phyloP scores from a whole-genome alignment of 1,140 invertebrate species.

The Drosophila ananassae region DNA sequence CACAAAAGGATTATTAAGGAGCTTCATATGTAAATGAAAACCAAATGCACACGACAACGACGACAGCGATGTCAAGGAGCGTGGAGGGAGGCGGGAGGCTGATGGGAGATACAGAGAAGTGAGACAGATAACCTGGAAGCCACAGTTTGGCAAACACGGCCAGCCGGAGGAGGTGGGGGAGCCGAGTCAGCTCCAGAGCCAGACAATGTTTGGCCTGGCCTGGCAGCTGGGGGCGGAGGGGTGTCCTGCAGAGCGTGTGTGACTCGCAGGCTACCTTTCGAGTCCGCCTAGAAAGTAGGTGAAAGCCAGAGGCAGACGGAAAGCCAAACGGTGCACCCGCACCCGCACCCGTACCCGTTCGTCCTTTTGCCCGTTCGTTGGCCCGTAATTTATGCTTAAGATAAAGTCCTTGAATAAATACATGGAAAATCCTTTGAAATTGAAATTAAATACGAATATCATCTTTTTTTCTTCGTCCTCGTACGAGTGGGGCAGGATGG shows the following conservation, averaged over 20 bases:
- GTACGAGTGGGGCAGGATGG: not conserved
- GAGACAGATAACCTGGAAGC: slow-evolving; percentile 78
- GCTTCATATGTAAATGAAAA: slow-evolving; percentile 84
- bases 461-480: slow-evolving; percentile 55
- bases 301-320: slow-evolving; percentile 61
- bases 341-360: slow-evolving; percentile 54
- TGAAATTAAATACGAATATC: slow-evolving; percentile 83
- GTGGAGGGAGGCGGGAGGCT: not conserved
- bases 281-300: slow-evolving; percentile 74
- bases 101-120: slow-evolving; percentile 33
- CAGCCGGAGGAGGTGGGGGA: slow-evolving; percentile 11
- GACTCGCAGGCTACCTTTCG: slow-evolving; percentile 51
- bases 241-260: slow-evolving; percentile 25
- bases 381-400: slow-evolving; percentile 83
- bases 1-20: slow-evolving; percentile 83
- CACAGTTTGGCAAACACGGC: slow-evolving; percentile 76
- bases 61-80: slow-evolving; percentile 15
- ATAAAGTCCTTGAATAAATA: slow-evolving; percentile 84
- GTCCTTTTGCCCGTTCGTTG: slow-evolving; percentile 61
- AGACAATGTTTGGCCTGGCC: slow-evolving; percentile 71
- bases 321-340: slow-evolving; percentile 48
- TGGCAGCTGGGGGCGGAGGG: slow-evolving; percentile 26
- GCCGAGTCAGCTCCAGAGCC: slow-evolving; percentile 13
- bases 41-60: slow-evolving; percentile 76
- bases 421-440: slow-evolving; percentile 84